Conservation (phyloP, 2,888 invertebrate species). For the Andrena marginata region DNA sequence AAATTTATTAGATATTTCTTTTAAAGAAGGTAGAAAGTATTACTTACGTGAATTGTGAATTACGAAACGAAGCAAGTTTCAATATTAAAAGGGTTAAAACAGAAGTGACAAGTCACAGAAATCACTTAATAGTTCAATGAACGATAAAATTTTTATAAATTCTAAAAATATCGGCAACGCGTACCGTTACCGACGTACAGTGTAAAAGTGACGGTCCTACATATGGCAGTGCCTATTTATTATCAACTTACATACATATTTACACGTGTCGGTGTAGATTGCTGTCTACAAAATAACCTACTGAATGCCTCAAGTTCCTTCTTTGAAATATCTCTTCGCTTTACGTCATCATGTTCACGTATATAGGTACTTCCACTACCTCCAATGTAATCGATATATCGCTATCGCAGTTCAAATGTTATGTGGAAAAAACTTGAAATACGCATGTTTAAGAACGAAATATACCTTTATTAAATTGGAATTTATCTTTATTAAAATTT, state of each 20-base stretch:
- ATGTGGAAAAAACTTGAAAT: no score
- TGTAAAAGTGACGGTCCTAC: conserved; percentile 9
- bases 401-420: no score
- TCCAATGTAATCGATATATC: no score
- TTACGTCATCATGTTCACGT: no score
- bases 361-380: no score
- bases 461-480: no score
- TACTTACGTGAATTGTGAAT: conserved; percentile 25
- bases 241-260: conserved; percentile 1
- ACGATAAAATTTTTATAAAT: not conserved
- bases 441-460: no score
- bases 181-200: not conserved
- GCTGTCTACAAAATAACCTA: no score
- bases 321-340: no score
- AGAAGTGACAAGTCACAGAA: not conserved
- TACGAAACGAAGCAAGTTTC: not conserved
- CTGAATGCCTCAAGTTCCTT: no score
- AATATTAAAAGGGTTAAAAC: not conserved
- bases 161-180: not conserved
- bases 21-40: not conserved
- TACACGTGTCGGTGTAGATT: conserved; percentile 1
- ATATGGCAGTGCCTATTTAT: conserved; percentile 3
- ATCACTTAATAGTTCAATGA: not conserved
- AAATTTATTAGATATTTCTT: not conserved
- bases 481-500: no score